A percentile compares a stretch with the other conserved stretches of the same genome.
Conservation (phyloP, 30 jellyfish, hydroid and myxozoan species). For the Pelagia noctiluca region DNA sequence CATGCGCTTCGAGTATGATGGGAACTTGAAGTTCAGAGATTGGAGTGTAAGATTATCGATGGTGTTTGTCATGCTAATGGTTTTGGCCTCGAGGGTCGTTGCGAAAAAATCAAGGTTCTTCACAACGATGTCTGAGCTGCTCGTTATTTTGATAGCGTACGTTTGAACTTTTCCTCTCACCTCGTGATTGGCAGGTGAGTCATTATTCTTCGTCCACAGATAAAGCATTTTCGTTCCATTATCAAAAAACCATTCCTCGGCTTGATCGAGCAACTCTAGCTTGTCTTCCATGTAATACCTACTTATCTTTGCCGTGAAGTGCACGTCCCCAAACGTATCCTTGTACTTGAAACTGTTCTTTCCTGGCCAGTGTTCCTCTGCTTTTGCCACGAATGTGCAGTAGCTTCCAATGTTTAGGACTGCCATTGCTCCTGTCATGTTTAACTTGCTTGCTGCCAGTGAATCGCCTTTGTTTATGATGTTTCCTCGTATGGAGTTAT, state of each 20-base stretch:
- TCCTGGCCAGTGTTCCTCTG: conserved; percentile 35
- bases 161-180: conserved; percentile 53
- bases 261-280: conserved; percentile 41
- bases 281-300: conserved; percentile 47
- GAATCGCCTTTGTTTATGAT: conserved; percentile 39
- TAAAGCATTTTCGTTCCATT: conserved; percentile 18
- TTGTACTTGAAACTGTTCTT: conserved; percentile 21
- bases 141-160: conserved; percentile 17
- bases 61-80: neutral
- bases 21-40: conserved; percentile 45
- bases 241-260: conserved; percentile 54
- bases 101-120: conserved; percentile 47
- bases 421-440: conserved; percentile 65
- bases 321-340: conserved; percentile 32
- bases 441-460: conserved; percentile 14
- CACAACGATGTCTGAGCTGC: conserved; percentile 5
- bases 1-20: conserved; percentile 51
- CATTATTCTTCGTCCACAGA: conserved; percentile 27
- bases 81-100: conserved; percentile 18
- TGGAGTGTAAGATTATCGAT: conserved; percentile 9
- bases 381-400: conserved; percentile 52
- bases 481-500: conserved; percentile 18
- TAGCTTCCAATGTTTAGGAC: conserved; percentile 41
- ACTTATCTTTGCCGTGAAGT: conserved; percentile 3
- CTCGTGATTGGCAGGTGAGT: conserved; percentile 8